These are phyloP conservation scores for Sylvilagus bachmani DNA, from an alignment of 2,113 vertebrate genomes.

Conservation along the genomic window DNA sequence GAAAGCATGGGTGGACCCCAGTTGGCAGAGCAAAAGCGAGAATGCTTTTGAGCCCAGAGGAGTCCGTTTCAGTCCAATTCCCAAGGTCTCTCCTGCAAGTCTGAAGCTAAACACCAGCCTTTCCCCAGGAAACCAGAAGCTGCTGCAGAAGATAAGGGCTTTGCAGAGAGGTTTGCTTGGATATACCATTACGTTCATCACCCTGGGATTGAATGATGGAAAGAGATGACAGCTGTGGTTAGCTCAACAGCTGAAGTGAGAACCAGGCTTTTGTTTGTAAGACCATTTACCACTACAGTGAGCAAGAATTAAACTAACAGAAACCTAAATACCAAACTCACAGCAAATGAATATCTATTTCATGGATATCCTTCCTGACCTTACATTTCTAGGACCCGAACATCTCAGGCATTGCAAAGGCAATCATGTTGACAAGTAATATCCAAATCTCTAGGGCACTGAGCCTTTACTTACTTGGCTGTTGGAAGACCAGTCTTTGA, in stretches of 20 bases:
- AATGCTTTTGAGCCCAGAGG: neutral
- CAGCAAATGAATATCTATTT: neutral
- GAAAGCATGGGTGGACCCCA: constrained; percentile 52
- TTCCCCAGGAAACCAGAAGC: neutral
- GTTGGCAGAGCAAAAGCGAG: neutral
- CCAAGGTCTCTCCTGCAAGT: constrained; percentile 33
- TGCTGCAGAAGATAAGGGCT: neutral
- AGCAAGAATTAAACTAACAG: neutral
- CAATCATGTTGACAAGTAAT: neutral
- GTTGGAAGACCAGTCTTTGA: neutral
- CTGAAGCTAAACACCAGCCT: neutral
- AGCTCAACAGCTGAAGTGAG: neutral
- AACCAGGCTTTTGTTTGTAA: neutral
- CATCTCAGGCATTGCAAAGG: neutral
- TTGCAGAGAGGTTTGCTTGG: neutral
- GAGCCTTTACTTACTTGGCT: neutral
- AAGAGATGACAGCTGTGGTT: neutral
- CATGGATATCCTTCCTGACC: neutral
- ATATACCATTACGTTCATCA: neutral
- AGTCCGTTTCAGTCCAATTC: constrained; percentile 41
- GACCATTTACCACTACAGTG: neutral
- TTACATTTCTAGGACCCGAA: neutral
- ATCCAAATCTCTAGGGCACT: neutral
- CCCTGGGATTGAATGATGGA: neutral
- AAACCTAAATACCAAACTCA: neutral